Evolutionary conservation across 2,113 vertebrate species (phyloP).

Genomic region (Plecturocebus donacophilus): DNA sequence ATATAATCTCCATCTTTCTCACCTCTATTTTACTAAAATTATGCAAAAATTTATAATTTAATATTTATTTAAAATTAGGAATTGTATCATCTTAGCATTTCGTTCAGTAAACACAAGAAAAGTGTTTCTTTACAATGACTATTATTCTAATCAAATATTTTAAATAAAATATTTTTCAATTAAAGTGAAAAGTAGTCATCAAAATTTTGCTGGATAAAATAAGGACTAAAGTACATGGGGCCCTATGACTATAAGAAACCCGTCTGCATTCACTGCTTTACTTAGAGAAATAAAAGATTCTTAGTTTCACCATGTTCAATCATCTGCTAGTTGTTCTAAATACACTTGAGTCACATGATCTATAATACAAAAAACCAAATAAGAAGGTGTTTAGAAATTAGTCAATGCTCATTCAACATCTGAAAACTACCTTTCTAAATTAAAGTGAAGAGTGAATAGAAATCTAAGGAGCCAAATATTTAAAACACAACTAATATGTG

Average conservation of each 20-base stretch:
- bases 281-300: conserved; percentile 29
- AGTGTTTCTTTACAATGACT: not conserved
- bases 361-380: conserved; percentile 19
- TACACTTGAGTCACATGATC: not conserved
- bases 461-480: conserved; percentile 28
- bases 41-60: not conserved
- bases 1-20: not conserved
- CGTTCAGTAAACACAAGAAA: not conserved
- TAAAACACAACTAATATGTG: not conserved
- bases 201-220: not conserved
- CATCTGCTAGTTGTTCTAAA: conserved; percentile 5
- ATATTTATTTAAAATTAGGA: not conserved
- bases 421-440: conserved; percentile 19
- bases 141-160: not conserved
- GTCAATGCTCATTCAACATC: not conserved
- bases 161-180: not conserved
- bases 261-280: not conserved
- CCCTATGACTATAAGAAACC: not conserved
- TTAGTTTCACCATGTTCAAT: not conserved
- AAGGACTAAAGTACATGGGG: not conserved
- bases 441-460: conserved; percentile 3
- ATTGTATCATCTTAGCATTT: not conserved
- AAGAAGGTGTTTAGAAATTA: not conserved
- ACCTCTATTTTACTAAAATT: not conserved
- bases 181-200: conserved; percentile 1